phyloP scores from a whole-genome alignment of 2,113 vertebrate genomes.

The Saccopteryx bilineata region DNA sequence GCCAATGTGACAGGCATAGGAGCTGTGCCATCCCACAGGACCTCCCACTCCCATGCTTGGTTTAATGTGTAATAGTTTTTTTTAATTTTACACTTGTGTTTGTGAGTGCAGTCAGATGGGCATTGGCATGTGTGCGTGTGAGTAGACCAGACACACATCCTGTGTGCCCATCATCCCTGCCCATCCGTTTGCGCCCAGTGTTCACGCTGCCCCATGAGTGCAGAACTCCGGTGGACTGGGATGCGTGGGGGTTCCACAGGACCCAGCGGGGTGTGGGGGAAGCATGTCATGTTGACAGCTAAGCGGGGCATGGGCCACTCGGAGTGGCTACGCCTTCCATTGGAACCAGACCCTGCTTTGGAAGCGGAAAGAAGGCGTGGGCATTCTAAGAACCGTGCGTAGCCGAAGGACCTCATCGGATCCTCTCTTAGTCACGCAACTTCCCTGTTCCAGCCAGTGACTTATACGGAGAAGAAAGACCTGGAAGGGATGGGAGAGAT shows the following conservation, averaged over 20 bases:
- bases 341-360: neutral
- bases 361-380: neutral
- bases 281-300: rapidly evolving
- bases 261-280: rapidly evolving
- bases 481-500: neutral
- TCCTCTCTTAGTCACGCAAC: rapidly evolving
- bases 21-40: neutral
- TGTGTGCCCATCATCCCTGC: rapidly evolving
- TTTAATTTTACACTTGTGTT: neutral
- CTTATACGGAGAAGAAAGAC: too few species aligned
- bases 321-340: rapidly evolving
- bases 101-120: rapidly evolving
- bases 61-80: neutral
- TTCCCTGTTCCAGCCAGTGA: too few species aligned
- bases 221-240: neutral
- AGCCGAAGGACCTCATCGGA: rapidly evolving
- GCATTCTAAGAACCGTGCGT: rapidly evolving
- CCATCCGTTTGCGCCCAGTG: rapidly evolving
- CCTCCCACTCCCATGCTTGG: rapidly evolving
- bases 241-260: rapidly evolving
- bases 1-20: rapidly evolving
- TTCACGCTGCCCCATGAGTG: rapidly evolving
- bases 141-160: rapidly evolving
- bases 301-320: neutral
- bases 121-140: rapidly evolving